Conservation (phyloP, 2,888 invertebrate genomes). For the Caenorhabditis uteleia region DNA sequence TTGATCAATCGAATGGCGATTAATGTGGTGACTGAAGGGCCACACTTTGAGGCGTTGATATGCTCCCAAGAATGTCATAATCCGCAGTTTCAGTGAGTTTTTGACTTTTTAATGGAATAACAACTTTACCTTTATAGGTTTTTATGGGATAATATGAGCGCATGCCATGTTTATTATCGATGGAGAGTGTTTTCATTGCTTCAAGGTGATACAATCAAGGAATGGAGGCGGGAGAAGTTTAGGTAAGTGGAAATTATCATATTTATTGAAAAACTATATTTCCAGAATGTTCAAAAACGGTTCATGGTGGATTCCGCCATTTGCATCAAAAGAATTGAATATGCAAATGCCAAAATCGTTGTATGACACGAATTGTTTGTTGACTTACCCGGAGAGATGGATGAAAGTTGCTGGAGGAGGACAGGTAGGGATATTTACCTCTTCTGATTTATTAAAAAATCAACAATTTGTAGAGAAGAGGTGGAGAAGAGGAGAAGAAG, state of each 20-base stretch:
- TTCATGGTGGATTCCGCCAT: slow-evolving; percentile 70
- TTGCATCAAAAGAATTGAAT: slow-evolving; percentile 68
- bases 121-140: slow-evolving; percentile 81
- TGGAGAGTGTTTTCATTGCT: slow-evolving; percentile 97
- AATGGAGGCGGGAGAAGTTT: slow-evolving; percentile 58
- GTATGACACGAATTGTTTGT: slow-evolving; percentile 72
- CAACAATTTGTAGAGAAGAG: slow-evolving; percentile 16
- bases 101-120: neutral
- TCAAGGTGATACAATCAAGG: slow-evolving; percentile 71
- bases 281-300: slow-evolving; percentile 94
- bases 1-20: slow-evolving; percentile 98
- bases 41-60: slow-evolving; percentile 98
- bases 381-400: slow-evolving; percentile 46
- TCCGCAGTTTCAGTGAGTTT: slow-evolving; percentile 73
- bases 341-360: slow-evolving; percentile 93
- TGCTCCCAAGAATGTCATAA: slow-evolving; percentile 98
- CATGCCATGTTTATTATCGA: slow-evolving; percentile 96
- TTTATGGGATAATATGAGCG: slow-evolving; percentile 96
- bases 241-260: slow-evolving; percentile 18
- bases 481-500: slow-evolving; percentile 10
- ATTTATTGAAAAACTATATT: slow-evolving; percentile 73
- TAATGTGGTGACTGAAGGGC: slow-evolving; percentile 97
- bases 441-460: no score
- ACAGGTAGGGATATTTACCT: no score
- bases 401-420: no score